Conservation (phyloP, 2,888 invertebrate genomes). For the Koerneria pararmatus region DNA sequence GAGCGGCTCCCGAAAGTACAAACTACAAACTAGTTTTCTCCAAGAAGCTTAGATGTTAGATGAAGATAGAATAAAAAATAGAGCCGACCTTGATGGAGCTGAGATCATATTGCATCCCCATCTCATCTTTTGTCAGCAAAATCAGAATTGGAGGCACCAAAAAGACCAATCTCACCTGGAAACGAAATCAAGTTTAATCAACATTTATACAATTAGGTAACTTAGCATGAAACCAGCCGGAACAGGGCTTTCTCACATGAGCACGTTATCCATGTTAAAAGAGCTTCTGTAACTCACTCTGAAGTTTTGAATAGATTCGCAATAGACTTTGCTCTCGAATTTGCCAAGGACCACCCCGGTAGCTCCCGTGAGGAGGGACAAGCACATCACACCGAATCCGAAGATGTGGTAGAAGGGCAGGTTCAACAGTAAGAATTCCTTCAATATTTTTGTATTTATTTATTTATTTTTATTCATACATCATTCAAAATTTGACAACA, state of each 20-base stretch:
- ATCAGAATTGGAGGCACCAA: constrained; percentile 78
- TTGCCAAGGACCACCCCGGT: constrained; percentile 17
- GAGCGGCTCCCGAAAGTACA: constrained; percentile 46
- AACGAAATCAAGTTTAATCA: not conserved
- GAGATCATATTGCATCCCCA: constrained; percentile 73
- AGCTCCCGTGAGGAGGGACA: constrained; percentile 34
- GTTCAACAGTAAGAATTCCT: constrained; percentile 25
- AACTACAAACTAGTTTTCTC: constrained; percentile 3
- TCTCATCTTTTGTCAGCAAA: constrained; percentile 70
- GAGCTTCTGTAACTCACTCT: not conserved
- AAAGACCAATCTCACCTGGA: constrained; percentile 69
- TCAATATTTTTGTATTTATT: too few relatives aligned
- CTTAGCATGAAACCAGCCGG: constrained; percentile 21
- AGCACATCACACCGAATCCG: constrained; percentile 43
- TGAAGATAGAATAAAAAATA: not conserved
- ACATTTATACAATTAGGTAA: not conserved
- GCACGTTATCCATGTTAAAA: too few relatives aligned
- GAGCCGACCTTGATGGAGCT: constrained; percentile 66
- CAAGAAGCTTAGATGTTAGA: not conserved
- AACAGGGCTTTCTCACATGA: too few relatives aligned
- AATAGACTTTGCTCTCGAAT: constrained; percentile 2
- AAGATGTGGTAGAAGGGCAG: constrained; percentile 58
- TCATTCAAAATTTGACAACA: too few relatives aligned
- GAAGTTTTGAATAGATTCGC: not conserved
- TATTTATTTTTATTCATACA: too few relatives aligned